Evolutionary conservation across 2,797 vertebrate genomes (phyloP).

Genomic region (Decapterus maruadsi): DNA sequence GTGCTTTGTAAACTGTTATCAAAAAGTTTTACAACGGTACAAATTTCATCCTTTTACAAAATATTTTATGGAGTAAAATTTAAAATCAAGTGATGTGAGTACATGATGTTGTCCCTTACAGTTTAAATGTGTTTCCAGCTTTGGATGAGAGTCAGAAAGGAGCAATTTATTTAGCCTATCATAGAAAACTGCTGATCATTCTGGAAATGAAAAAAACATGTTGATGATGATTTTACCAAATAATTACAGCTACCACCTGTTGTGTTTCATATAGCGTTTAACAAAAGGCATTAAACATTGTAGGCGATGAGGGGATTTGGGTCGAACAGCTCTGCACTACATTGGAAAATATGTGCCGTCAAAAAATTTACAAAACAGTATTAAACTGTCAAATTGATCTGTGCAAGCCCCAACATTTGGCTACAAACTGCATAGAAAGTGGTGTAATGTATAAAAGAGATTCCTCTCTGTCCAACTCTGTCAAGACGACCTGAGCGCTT

Average conservation of each 20-base stretch:
- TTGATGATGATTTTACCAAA: not conserved
- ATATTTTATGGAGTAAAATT: conserved; percentile 11
- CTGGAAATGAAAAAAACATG: conserved; percentile 10
- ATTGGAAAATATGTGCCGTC: not conserved
- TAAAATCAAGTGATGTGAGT: not conserved
- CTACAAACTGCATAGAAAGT: conserved; percentile 9
- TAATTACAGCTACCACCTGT: not conserved
- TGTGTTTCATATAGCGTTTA: conserved; percentile 1
- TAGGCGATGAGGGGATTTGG: not conserved
- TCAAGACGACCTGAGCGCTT: conserved; percentile 15
- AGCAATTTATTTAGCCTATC: not conserved
- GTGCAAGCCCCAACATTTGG: not conserved
- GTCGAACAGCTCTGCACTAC: conserved; percentile 12
- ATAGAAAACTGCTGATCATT: not conserved
- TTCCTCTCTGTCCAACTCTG: not conserved
- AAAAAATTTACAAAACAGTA: not conserved
- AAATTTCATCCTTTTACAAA: conserved; percentile 22
- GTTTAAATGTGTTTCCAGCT: conserved; percentile 7
- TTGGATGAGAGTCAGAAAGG: not conserved
- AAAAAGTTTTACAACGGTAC: conserved; percentile 19
- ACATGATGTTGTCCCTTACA: not conserved
- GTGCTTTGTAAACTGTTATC: conserved; percentile 26
- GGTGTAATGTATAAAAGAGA: not conserved
- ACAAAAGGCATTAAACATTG: not conserved
- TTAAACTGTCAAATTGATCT: not conserved